Evolutionary conservation across 2,888 invertebrate genomes (phyloP).

Genomic region (Tetropium fuscum): DNA sequence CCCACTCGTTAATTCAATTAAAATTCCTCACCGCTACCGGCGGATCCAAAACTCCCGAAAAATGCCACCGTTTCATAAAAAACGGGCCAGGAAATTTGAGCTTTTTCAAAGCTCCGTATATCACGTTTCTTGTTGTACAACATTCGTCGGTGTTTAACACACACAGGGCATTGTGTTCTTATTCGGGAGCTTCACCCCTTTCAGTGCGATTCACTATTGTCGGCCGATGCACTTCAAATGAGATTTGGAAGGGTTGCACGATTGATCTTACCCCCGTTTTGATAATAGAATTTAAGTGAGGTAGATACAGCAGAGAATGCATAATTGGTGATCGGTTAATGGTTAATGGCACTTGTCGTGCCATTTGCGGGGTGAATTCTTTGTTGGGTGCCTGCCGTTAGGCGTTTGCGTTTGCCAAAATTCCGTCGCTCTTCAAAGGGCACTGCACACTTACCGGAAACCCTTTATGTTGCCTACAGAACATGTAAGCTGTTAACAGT

Average conservation of each 20-base stretch:
- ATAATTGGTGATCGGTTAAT: slow-evolving; percentile 34
- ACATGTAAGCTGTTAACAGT: too few relatives aligned
- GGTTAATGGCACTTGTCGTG: slow-evolving; percentile 45
- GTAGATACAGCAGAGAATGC: slow-evolving; percentile 29
- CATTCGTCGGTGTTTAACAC: slow-evolving; percentile 51
- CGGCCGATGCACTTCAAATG: slow-evolving; percentile 31
- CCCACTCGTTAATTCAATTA: slow-evolving; percentile 18
- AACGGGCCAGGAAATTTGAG: slow-evolving; percentile 32
- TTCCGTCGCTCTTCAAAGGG: slow-evolving; percentile 14
- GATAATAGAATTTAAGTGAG: slow-evolving; percentile 39
- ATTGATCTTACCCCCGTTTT: slow-evolving; percentile 43
- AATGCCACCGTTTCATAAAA: slow-evolving; percentile 20
- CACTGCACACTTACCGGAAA: too few relatives aligned
- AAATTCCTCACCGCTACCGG: slow-evolving; percentile 15
- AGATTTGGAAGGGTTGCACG: slow-evolving; percentile 39
- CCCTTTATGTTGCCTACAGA: too few relatives aligned
- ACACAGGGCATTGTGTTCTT: slow-evolving; percentile 44
- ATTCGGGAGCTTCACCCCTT: slow-evolving; percentile 41
- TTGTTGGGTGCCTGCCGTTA: slow-evolving; percentile 34
- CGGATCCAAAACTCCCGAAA: slow-evolving; percentile 12
- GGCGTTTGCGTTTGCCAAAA: slow-evolving; percentile 39
- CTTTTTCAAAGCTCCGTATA: slow-evolving; percentile 27
- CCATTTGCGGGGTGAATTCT: slow-evolving; percentile 38
- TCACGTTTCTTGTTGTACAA: slow-evolving; percentile 47
- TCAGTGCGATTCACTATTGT: slow-evolving; percentile 37